Conservation (phyloP, 1,140 invertebrate species). For the Meloidogyne exigua region DNA sequence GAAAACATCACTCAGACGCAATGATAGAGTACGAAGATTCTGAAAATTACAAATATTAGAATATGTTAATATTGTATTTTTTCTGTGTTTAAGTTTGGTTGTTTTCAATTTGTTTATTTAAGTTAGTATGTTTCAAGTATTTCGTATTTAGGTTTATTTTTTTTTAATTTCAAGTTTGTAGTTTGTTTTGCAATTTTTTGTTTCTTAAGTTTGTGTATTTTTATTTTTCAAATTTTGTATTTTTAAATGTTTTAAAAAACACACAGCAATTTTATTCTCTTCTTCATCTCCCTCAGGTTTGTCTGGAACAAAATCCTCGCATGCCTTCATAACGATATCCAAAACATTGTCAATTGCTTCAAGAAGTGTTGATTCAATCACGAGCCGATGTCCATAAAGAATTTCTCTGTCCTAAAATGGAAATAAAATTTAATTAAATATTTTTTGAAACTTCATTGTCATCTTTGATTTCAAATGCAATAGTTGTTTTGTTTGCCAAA, state of each 20-base stretch:
- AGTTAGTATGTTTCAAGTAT: no score
- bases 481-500: background rate
- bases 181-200: no score
- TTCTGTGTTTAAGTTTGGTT: no score
- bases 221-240: no score
- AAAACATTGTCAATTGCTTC: background rate
- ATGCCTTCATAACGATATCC: background rate
- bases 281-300: background rate
- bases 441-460: background rate
- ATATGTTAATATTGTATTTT: no score
- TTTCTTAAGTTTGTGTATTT: no score
- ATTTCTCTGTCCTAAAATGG: background rate
- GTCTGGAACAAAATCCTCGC: background rate
- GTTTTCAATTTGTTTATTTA: no score
- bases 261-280: background rate
- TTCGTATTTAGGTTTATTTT: no score
- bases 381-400: background rate
- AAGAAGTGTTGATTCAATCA: background rate
- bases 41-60: background rate
- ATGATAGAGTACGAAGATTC: background rate
- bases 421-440: background rate
- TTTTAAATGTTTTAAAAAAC: background rate
- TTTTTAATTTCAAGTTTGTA: no score
- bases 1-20: background rate
- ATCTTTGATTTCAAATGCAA: background rate